Conservation (phyloP, 2,888 invertebrate species). For the Pristionchus arcanus region DNA sequence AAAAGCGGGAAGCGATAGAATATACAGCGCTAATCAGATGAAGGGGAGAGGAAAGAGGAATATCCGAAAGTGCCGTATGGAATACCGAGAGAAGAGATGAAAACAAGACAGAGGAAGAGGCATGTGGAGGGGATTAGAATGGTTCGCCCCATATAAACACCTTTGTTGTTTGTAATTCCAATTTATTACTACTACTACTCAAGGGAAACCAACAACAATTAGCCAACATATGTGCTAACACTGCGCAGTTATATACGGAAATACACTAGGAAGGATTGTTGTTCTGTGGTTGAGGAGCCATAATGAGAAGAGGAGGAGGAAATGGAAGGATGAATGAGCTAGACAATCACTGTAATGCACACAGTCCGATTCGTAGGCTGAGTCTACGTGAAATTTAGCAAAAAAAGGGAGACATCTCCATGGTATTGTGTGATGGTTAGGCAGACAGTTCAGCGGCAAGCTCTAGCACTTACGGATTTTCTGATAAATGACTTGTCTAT, state of each 20-base stretch:
- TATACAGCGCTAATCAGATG: constrained; percentile 39
- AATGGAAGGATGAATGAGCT: background rate
- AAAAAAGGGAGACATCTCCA: background rate
- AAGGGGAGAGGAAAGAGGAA: constrained; percentile 10
- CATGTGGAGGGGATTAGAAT: constrained; percentile 22
- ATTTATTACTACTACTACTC: background rate
- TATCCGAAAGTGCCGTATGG: constrained; percentile 44
- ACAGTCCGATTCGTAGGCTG: background rate
- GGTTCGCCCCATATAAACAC: background rate
- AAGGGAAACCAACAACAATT: background rate
- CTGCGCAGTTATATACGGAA: background rate
- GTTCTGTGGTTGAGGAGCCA: background rate
- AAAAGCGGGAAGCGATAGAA: background rate
- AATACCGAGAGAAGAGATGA: constrained; percentile 31
- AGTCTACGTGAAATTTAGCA: background rate
- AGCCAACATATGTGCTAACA: background rate
- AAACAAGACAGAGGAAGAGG: constrained; percentile 24
- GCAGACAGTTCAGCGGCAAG: too few relatives aligned
- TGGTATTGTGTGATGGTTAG: background rate
- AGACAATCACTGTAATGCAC: constrained; percentile 27
- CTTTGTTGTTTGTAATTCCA: background rate
- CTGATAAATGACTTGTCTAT: background rate
- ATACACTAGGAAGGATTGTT: background rate
- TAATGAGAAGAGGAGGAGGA: background rate
- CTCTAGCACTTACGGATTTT: too few relatives aligned